Percentiles rank a stretch among this genome's conserved stretches.
Conservation (phyloP, 37 sponge, comb jelly and placozoan species). For the Haliclona indistincta region DNA sequence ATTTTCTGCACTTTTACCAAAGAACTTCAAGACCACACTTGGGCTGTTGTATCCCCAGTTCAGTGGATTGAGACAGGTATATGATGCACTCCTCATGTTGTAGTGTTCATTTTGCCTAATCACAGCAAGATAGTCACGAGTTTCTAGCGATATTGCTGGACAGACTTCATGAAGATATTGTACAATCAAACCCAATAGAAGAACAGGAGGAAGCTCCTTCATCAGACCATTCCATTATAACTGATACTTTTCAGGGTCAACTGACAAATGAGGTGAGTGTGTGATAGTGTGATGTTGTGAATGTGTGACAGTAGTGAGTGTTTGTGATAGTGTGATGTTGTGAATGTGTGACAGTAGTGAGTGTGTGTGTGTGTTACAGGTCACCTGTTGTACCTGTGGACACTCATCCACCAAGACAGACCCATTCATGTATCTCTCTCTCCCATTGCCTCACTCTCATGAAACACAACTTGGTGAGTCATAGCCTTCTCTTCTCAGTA, state of each 20-base stretch:
- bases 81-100: not conserved
- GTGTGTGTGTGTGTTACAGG: conserved; percentile 31
- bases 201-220: no score
- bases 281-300: not conserved
- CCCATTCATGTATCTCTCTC: conserved; percentile 80
- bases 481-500: not conserved
- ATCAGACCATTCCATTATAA: conserved; percentile 54
- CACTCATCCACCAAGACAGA: conserved; percentile 55
- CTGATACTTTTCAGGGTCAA: conserved; percentile 61
- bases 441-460: conserved; percentile 67
- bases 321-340: not conserved
- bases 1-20: conserved; percentile 45
- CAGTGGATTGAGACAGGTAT: conserved; percentile 55
- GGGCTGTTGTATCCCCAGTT: conserved; percentile 67
- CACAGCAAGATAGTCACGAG: conserved; percentile 83
- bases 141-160: conserved; percentile 77
- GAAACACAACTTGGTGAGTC: conserved; percentile 61
- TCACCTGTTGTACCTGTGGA: conserved; percentile 53
- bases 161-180: conserved; percentile 54
- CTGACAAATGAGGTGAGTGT: conserved; percentile 58
- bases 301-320: not conserved
- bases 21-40: conserved; percentile 48
- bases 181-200: not conserved
- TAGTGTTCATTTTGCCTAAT: not conserved
- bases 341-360: no score